A percentile compares a stretch with the other conserved stretches of the same genome.
phyloP scores from a whole-genome alignment of 2,797 vertebrate species.

The Propithecus perrieri region DNA sequence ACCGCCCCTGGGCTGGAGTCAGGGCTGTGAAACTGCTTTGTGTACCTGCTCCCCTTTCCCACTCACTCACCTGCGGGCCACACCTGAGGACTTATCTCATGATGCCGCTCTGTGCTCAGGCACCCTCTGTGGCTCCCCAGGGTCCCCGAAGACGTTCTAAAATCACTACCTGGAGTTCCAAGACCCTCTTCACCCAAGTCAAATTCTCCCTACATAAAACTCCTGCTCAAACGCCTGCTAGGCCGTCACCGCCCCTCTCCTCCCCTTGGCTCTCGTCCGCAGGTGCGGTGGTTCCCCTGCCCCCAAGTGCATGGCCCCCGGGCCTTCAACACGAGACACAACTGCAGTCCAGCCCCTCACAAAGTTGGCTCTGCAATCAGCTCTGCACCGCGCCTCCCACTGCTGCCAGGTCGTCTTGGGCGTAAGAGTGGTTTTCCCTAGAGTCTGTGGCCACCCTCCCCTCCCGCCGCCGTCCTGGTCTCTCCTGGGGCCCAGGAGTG shows the following conservation, averaged over 20 bases:
- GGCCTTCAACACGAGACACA: background rate
- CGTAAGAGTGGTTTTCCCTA: background rate
- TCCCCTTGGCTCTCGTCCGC: background rate
- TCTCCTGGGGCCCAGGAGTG: background rate
- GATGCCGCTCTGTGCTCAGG: background rate
- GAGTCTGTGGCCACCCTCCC: background rate
- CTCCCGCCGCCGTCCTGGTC: background rate
- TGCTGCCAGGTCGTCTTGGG: background rate
- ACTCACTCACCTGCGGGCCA: too few relatives aligned
- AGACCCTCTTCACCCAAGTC: background rate
- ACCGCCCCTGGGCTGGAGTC: accelerated
- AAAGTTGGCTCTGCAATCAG: accelerated
- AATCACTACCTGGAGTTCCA: background rate
- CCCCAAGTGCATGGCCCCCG: accelerated
- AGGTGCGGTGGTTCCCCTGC: background rate
- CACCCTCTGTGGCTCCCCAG: background rate
- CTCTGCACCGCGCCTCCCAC: background rate
- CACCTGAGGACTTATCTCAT: background rate
- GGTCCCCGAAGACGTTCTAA: background rate
- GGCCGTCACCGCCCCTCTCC: accelerated
- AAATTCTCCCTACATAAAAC: too few relatives aligned
- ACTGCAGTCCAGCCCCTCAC: accelerated
- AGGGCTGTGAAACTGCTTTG: background rate
- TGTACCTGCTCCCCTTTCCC: too few relatives aligned
- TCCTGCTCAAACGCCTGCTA: accelerated